Evolutionary conservation across 2,888 invertebrate species (phyloP), one percentile per base, ranked within the genome.

Genomic region (Cyclophora albipunctata): DNA sequence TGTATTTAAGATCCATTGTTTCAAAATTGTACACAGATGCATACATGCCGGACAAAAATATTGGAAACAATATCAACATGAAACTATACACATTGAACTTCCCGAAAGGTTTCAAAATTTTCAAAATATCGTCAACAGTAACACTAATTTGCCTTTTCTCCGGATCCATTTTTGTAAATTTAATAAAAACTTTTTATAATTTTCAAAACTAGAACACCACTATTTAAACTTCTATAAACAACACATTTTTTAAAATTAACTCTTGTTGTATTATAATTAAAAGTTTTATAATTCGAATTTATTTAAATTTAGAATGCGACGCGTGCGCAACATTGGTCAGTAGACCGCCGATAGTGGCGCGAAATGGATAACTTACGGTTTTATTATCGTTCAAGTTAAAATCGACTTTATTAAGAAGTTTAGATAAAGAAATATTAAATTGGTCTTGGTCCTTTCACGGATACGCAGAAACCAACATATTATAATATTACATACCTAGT

Each of bases 1-100:
- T 83, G 62, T 88, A 88, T 55, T 78, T 73, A 2, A 87, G 64
- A 69, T 88, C 87, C 81, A 87, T 79, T 1, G 80, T 78, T 71
- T 88, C 88, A 58, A 88, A 88, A 58, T 87, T 87, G 53, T 84
- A 88, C 47, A 88, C 86, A 1, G 87, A 87, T 0, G 87, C 73
- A 45, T 88, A 87, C 76, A 86, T 84, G 49, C 88, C 88, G 48
- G 84, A 75, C 46, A 84, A 63, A 59, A 80, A 77, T 47, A 88
- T 84, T 40, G 88, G 87, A 40, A 87, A 76, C 57, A 88, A 66
- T 45, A 88, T 82, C 40, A 87, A 65, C 5, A 76, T 45, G 53
- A 75, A 85, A 71, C 74, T 86, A 7, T 65, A 78, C 50, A 84
- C 54, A 67, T 88, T 87, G 51, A 86, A 88, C 54, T 66, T 78